Conservation (phyloP, 1,140 invertebrate species). For the Kradibia gibbosae region DNA sequence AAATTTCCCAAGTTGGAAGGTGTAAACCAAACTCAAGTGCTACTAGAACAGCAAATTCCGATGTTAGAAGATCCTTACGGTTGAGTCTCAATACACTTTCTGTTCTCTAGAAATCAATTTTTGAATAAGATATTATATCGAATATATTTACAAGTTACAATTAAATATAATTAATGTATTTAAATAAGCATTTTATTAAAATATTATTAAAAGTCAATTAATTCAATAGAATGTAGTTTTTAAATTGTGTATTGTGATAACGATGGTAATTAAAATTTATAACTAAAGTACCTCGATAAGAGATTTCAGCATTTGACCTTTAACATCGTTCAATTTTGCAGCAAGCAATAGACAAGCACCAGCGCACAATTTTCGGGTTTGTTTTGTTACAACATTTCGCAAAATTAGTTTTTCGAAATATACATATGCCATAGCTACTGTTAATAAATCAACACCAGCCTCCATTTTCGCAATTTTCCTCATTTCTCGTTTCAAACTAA, state of each 20-base stretch:
- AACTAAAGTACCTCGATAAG: slow-evolving; percentile 84
- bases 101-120: slow-evolving; percentile 78
- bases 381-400: slow-evolving; percentile 93
- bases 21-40: slow-evolving; percentile 95
- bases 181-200: not conserved
- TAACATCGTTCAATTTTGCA: slow-evolving; percentile 97
- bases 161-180: too few species aligned
- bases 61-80: slow-evolving; percentile 90
- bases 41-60: slow-evolving; percentile 95
- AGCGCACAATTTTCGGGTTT: slow-evolving; percentile 95
- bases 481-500: slow-evolving; percentile 95
- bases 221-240: slow-evolving; percentile 21
- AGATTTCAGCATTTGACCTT: slow-evolving; percentile 87
- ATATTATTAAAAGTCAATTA: not conserved
- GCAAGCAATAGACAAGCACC: slow-evolving; percentile 94
- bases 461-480: slow-evolving; percentile 92
- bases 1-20: slow-evolving; percentile 90
- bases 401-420: slow-evolving; percentile 98
- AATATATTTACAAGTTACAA: not conserved
- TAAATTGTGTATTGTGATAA: too few species aligned
- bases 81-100: slow-evolving; percentile 92
- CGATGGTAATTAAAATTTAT: too few species aligned
- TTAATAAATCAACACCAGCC: slow-evolving; percentile 88
- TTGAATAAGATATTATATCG: not conserved
- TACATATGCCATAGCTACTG: slow-evolving; percentile 96